Evolutionary conservation across 2,888 invertebrate species (phyloP), one percentile per base, ranked within the genome.

Genomic region (Ectropis crepuscularia): DNA sequence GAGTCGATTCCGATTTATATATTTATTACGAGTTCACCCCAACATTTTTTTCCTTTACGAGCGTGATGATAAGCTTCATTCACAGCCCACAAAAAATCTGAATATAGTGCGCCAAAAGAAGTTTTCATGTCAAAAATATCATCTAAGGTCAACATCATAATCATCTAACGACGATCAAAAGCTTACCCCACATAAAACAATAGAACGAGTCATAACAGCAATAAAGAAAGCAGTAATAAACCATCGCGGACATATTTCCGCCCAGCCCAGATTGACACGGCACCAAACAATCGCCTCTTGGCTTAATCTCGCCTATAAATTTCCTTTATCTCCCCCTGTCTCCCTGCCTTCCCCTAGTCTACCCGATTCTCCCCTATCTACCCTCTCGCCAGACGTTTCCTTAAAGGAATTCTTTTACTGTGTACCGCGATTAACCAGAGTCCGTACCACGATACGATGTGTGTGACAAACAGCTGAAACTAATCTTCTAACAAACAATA

Each of bases 251-350:
- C 47, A 55, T 57, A 53, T 57, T 60, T 54, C 59, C 42, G 0
- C 37, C 49, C 42, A 49, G 43, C 9, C 50, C 84, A 85, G 87
- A 88, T 88, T 89, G 90, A 88, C 88, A 84, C 81, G 69, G 78
- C 73, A 78, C 85, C 86, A 85, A 84, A 87, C 87, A 88, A 87
- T 87, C 83, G 83, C 73, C 71, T 61, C 58, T 74, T 70, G 80
- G 79, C 85, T 86, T 90, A 89, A 91, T 91, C 90, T 88, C 51
- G 74, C 81, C 89, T 87, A 88, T 91, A 90, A 91, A 90, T 90
- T 90, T 83, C 79, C 82, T 85, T 86, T 87, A 55, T 55, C 55
- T 55, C 76, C 75, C 73, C 77, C 47, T 28, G 47, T 28, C 16
- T 28, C 16, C 16, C 16, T 28, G 16, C 16, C 16, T 28, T 28